These are phyloP conservation scores for Drosophila kohkoa DNA, from an alignment of 1,140 invertebrate species.

Conservation along the genomic window DNA sequence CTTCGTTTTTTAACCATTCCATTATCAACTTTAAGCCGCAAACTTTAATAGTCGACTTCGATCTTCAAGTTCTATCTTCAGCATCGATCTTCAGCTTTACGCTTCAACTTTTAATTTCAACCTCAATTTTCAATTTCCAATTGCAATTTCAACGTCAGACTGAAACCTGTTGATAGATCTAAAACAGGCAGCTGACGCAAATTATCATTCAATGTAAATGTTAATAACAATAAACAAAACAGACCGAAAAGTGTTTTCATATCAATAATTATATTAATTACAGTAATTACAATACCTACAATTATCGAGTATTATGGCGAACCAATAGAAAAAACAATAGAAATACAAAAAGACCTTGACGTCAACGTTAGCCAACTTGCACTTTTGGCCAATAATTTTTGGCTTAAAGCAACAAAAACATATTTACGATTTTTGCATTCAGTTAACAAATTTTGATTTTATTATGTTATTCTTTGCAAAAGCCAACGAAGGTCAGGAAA, in stretches of 20 bases:
- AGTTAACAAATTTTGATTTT: constrained; percentile 11
- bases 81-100: not conserved
- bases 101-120: not conserved
- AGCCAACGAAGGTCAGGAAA: constrained; percentile 72
- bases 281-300: constrained; percentile 33
- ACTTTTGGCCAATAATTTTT: constrained; percentile 46
- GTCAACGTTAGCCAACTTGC: constrained; percentile 45
- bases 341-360: constrained; percentile 51
- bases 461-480: constrained; percentile 9
- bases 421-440: constrained; percentile 28
- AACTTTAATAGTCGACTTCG: not conserved
- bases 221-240: constrained; percentile 36
- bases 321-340: constrained; percentile 25
- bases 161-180: constrained; percentile 28
- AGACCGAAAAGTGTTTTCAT: constrained; percentile 42
- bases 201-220: constrained; percentile 32
- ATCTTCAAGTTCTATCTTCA: constrained; percentile 1
- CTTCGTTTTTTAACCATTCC: not conserved
- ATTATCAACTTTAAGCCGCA: not conserved
- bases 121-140: constrained; percentile 1
- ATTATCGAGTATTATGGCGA: constrained; percentile 10
- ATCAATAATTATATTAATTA: constrained; percentile 65
- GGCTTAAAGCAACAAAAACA: not conserved
- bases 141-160: not conserved
- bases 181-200: constrained; percentile 28